Conservation (phyloP, 2,797 vertebrate species). For the Hippopotamyrus pictus region DNA sequence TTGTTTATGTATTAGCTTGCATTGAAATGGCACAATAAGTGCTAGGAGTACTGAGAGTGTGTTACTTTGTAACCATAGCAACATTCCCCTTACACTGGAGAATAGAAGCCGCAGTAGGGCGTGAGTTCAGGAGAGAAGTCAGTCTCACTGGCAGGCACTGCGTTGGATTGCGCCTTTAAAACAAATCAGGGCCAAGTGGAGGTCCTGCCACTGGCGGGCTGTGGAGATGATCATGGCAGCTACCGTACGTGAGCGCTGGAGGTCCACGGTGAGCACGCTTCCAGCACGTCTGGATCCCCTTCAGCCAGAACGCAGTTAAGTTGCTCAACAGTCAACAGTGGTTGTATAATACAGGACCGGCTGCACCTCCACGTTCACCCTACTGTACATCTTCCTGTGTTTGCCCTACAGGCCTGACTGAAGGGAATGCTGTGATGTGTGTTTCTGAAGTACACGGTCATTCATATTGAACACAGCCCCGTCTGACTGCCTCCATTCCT, state of each 20-base stretch:
- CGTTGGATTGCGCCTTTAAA: neutral
- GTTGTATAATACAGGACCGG: neutral
- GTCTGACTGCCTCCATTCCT: neutral
- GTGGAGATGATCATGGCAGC: neutral
- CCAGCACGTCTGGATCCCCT: neutral
- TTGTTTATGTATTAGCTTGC: constrained; percentile 1
- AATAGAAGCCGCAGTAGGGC: neutral
- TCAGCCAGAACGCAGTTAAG: neutral
- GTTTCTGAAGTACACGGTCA: neutral
- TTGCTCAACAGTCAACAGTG: neutral
- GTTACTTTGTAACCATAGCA: constrained; percentile 25
- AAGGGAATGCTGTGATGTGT: neutral
- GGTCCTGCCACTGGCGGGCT: neutral
- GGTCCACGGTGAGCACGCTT: neutral
- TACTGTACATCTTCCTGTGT: neutral
- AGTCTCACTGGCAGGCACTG: neutral
- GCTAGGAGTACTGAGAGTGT: neutral
- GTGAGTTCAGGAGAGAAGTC: neutral
- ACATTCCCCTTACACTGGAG: constrained; percentile 1
- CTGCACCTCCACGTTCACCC: neutral
- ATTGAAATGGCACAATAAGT: neutral
- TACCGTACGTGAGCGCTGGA: neutral
- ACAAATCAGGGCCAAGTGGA: neutral
- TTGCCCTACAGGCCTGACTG: neutral
- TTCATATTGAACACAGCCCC: neutral